Evolutionary conservation across 2,113 vertebrate species (phyloP).

Genomic region (Neogale vison): DNA sequence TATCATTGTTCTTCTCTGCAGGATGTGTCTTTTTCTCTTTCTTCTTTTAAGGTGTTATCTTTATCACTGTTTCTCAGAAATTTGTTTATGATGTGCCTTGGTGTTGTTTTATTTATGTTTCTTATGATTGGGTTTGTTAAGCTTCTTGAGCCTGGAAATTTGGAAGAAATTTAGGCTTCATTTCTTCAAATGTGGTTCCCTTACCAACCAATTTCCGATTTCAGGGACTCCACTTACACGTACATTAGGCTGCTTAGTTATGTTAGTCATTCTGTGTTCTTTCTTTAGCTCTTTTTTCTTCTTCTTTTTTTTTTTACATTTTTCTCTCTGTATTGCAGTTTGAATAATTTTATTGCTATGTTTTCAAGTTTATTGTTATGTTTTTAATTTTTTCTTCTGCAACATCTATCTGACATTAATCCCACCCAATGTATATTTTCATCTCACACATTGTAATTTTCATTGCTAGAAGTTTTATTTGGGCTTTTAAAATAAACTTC

Average conservation of each 20-base stretch:
- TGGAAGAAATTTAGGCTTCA: neutral
- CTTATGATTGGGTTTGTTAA: neutral
- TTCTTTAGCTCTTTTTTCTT: neutral
- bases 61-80: neutral
- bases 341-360: slow-evolving; percentile 4
- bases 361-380: neutral
- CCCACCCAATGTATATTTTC: neutral
- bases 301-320: neutral
- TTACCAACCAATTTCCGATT: neutral
- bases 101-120: neutral
- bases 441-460: neutral
- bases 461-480: slow-evolving; percentile 8
- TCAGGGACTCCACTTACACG: neutral
- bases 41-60: neutral
- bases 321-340: neutral
- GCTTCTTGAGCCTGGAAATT: too few relatives aligned
- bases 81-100: neutral
- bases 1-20: neutral
- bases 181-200: neutral
- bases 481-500: neutral
- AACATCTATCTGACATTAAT: neutral
- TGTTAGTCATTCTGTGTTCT: neutral
- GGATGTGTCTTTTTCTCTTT: neutral
- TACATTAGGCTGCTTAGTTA: neutral
- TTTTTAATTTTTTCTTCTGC: slow-evolving; percentile 17